phyloP scores from a whole-genome alignment of 2,113 vertebrate genomes.

The Physeter macrocephalus region DNA sequence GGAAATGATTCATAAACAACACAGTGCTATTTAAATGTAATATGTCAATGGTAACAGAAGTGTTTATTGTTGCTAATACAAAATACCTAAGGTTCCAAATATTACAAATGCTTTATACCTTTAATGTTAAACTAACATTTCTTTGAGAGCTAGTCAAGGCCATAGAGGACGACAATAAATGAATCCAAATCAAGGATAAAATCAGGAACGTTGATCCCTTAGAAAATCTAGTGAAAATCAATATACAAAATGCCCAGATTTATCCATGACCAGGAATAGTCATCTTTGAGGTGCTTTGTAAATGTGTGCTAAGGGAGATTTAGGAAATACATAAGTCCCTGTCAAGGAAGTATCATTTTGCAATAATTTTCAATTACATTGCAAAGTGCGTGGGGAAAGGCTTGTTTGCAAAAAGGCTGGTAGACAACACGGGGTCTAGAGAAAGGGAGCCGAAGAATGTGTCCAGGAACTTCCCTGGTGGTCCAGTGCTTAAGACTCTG shows the following conservation, averaged over 20 bases:
- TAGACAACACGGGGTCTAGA: background rate
- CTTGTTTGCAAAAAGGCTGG: background rate
- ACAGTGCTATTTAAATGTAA: background rate
- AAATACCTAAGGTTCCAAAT: background rate
- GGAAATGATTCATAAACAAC: background rate
- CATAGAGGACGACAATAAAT: background rate
- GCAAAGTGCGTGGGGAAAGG: background rate
- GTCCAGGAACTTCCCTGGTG: too few relatives aligned
- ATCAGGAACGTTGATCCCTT: background rate
- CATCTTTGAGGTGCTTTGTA: background rate
- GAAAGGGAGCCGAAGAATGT: background rate
- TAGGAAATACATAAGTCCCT: background rate
- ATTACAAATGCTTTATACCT: background rate
- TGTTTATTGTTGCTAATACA: background rate
- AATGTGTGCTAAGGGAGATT: background rate
- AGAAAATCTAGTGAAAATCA: conserved; percentile 3
- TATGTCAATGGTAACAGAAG: background rate
- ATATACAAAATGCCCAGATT: background rate
- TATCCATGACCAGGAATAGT: background rate
- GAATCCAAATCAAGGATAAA: background rate
- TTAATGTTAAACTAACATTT: background rate
- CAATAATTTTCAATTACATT: background rate
- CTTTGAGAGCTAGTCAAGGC: background rate
- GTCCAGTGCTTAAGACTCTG: too few relatives aligned
- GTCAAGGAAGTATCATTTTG: background rate